Conservation (phyloP, 2,888 invertebrate genomes). For the Elgonia sp. region DNA sequence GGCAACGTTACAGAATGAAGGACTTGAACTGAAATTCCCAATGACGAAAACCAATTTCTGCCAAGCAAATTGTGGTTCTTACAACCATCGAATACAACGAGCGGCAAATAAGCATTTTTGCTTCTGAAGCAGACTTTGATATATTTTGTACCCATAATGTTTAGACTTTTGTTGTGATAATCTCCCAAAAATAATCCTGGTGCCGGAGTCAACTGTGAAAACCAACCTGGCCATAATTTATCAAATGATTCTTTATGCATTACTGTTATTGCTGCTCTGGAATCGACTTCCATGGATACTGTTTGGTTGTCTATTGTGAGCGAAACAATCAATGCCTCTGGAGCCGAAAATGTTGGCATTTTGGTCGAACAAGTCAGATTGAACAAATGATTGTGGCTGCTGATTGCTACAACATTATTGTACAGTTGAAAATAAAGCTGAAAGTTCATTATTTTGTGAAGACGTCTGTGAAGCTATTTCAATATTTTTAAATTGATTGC, state of each 20-base stretch:
- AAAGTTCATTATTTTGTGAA: too few relatives aligned
- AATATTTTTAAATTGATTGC: too few relatives aligned
- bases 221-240: conserved; percentile 4
- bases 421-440: too few relatives aligned
- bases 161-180: conserved; percentile 6
- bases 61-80: not conserved
- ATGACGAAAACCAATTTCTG: not conserved
- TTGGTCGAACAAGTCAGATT: not conserved
- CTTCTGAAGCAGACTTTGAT: conserved; percentile 17
- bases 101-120: not conserved
- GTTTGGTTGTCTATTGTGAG: not conserved
- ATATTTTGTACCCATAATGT: conserved; percentile 20
- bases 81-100: not conserved
- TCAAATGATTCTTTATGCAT: conserved; percentile 26
- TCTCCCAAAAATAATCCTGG: conserved; percentile 13
- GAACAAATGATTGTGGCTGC: not conserved
- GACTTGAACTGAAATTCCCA: conserved; percentile 24
- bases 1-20: conserved; percentile 74
- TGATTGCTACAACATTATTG: too few relatives aligned
- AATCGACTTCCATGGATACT: conserved; percentile 22
- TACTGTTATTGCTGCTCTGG: conserved; percentile 22
- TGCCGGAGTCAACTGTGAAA: not conserved
- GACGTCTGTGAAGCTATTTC: too few relatives aligned
- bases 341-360: not conserved
- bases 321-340: conserved; percentile 8